phyloP scores from a whole-genome alignment of 2,888 invertebrate genomes.

The Lasioglossum malachurum region DNA sequence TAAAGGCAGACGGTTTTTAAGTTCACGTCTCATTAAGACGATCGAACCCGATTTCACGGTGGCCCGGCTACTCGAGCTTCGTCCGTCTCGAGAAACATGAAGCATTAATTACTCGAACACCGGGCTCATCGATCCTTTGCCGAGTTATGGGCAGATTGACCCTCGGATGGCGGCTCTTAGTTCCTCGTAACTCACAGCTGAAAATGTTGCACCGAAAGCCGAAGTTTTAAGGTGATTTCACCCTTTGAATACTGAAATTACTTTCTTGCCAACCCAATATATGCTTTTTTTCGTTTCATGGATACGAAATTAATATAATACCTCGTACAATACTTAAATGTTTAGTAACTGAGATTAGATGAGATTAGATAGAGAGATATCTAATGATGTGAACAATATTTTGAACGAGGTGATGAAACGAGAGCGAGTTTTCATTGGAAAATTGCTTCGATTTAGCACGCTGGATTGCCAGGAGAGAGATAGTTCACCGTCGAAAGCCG shows the following conservation, averaged over 20 bases:
- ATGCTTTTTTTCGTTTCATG: too few species aligned
- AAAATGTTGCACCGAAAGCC: slow-evolving; percentile 21
- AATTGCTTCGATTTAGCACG: background rate
- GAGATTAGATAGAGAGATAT: too few species aligned
- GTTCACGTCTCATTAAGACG: slow-evolving; percentile 52
- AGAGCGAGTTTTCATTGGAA: background rate
- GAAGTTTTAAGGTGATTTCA: too few species aligned
- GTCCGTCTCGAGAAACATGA: slow-evolving; percentile 5
- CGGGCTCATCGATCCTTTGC: slow-evolving; percentile 15
- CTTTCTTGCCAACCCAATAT: too few species aligned
- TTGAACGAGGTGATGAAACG: too few species aligned
- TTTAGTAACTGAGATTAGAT: too few species aligned
- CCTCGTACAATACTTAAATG: too few species aligned
- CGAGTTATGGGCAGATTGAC: background rate
- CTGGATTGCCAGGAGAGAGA: background rate
- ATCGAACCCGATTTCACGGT: slow-evolving; percentile 35
- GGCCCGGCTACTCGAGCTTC: background rate
- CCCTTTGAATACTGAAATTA: too few species aligned
- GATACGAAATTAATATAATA: too few species aligned
- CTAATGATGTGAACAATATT: too few species aligned
- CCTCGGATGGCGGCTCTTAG: background rate
- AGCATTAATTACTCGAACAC: slow-evolving; percentile 48
- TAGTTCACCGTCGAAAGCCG: background rate
- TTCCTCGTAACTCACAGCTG: slow-evolving; percentile 29
- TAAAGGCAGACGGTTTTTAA: slow-evolving; percentile 41